phyloP scores from a whole-genome alignment of 2,888 invertebrate genomes.

The Lingula anatina region DNA sequence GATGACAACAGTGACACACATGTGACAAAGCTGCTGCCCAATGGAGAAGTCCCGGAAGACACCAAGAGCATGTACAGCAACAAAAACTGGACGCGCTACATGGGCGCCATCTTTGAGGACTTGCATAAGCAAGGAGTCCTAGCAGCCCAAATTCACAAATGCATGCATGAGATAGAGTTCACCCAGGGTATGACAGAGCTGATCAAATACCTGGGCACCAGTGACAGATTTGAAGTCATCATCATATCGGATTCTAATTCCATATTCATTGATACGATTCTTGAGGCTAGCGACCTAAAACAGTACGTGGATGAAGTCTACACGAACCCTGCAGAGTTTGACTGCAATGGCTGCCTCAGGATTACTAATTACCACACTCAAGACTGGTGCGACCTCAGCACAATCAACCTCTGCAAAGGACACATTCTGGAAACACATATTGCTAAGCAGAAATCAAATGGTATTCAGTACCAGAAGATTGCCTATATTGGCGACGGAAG shows the following conservation, averaged over 20 bases:
- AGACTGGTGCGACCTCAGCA: conserved; percentile 65
- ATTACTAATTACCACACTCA: conserved; percentile 67
- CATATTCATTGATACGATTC: conserved; percentile 66
- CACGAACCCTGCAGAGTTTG: conserved; percentile 67
- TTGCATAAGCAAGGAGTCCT: conserved; percentile 56
- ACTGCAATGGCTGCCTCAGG: conserved; percentile 49
- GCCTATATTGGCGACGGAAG: conserved; percentile 72
- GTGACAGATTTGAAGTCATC: conserved; percentile 57
- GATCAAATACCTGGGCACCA: conserved; percentile 55
- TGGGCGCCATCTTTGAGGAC: conserved; percentile 66
- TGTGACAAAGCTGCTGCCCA: conserved; percentile 60
- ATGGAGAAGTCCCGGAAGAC: conserved; percentile 56
- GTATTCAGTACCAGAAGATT: conserved; percentile 50
- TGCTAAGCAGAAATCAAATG: conserved; percentile 52
- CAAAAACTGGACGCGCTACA: conserved; percentile 69
- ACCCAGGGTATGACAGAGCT: conserved; percentile 62
- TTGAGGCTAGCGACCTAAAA: conserved; percentile 51
- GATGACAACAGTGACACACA: conserved; percentile 70
- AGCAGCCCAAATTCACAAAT: conserved; percentile 56
- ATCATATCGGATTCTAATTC: conserved; percentile 77
- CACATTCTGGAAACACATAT: conserved; percentile 66
- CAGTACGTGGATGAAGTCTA: conserved; percentile 55
- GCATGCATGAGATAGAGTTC: conserved; percentile 59
- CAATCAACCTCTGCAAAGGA: conserved; percentile 75
- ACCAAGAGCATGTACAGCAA: conserved; percentile 57